Base-by-base conservation (phyloP, 2,113 vertebrate genomes). In the Turnix velox region DNA sequence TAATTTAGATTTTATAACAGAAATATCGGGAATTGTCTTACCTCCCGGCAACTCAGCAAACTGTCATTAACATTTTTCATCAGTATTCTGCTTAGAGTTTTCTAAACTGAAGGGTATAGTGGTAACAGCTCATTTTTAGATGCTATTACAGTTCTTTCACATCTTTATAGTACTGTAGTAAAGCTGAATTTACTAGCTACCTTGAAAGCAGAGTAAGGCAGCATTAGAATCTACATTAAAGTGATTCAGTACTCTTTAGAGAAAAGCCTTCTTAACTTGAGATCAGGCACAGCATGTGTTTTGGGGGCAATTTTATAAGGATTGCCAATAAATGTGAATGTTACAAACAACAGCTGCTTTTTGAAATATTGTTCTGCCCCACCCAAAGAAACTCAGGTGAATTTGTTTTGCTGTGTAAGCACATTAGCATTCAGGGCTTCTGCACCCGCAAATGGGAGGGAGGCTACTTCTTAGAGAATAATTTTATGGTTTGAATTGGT, bases 171-270 rank as follows among this genome's bases (percentile, higher is more conserved):
- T 95, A 91, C 79, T 90, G 69, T 96, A 96, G 95, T 97, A 97
- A 97, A 97, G 94, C 83, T 93, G 94, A 96, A 97, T 98, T 97
- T 98, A 98, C 94, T 96, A 91, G 94, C 84, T 97, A 78, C 88
- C 93, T 97, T 96, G 96, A 97, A 97, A 97, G 95, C 6, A 5
- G 96, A 95, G 95, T 94, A 94, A 96, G 78, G 62, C 72, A 94
- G 82, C 87, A 85, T 82, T 94, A 91, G 95, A 96, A 92, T 96
- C 94, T 84, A 74, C 93, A 96, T 97, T 97, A 96, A 97, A 97
- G 67, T 97, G 95, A 97, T 97, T 97, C 95, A 96, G 66, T 87
- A 91, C 72, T 72, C 68, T 76, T 90, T 90, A 90, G 94, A 97
- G 94, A 96, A 96, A 97, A 96, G 87, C 67, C 78, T 96, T 95